Base-by-base conservation (phyloP, 1,140 invertebrate species). In the Belonocnema kinseyi region DNA sequence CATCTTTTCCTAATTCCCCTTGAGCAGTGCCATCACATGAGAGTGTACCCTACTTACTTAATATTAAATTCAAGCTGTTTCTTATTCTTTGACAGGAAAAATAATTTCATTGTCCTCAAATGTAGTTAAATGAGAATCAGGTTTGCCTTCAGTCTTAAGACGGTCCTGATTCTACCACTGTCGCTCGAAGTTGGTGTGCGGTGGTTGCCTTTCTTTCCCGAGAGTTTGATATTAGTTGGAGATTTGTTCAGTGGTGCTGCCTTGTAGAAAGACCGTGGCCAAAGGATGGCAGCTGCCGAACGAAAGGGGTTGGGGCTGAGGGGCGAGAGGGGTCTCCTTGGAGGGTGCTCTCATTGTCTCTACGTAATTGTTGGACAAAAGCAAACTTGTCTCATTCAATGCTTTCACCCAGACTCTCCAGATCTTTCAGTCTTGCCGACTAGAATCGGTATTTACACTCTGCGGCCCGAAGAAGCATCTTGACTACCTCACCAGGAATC, bases 311-410 rank as follows among this genome's bases (percentile, higher is more conserved):
- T 75, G 46, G 19, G 61, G 17, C 75, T 46, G 52, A 77, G 73
- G 74, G 84, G 77, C 56, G 74, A 40, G 40, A 66, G 61, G 61
- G 26, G 61, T 40, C 61, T 66, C 33, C 13, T 66, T 74, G 54
- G 76, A 61, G 76, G 81, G 78, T 80, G 81, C 80, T 78, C 81
- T 87, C 88, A 89, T 90, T 90, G 88, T 90, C 87, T 87, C 82
- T 83, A 40, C 76, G 82, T 88, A 88, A 89, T 89, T 88, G 84
- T 86, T 52, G 83, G 78, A 88, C 88, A 89, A 89, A 90, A 86
- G 85, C 85, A 88, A 90, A 91, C 89, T 89, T 89, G 87, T 89
- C 85, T 87, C 88, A 89, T 90, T 89, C 85, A 89, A 79, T 80
- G 77, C 53, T 75, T 70, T 76, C 51, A 52, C 61, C 21, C 16